phyloP scores from a whole-genome alignment of 2,888 invertebrate species.

The Caenorhabditis panamensis region DNA sequence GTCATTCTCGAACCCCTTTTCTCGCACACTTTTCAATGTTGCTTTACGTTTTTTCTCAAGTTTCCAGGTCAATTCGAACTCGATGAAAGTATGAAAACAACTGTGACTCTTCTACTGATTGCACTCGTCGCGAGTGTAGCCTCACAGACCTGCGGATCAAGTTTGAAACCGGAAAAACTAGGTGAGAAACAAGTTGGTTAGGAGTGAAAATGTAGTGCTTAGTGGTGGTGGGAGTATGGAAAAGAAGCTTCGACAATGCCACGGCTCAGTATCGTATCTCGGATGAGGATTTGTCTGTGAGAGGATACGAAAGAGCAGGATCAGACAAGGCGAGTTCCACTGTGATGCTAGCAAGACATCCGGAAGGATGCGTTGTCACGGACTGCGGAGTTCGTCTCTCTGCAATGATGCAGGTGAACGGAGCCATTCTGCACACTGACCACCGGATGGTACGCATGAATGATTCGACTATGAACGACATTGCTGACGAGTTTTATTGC shows the following conservation, averaged over 20 bases:
- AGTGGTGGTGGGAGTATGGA: constrained; percentile 61
- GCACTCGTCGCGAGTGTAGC: background rate
- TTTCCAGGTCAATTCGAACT: constrained; percentile 13
- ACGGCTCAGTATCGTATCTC: constrained; percentile 64
- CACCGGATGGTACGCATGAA: constrained; percentile 25
- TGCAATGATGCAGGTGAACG: constrained; percentile 54
- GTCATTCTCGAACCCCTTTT: constrained; percentile 34
- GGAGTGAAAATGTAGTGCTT: constrained; percentile 15
- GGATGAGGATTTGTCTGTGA: constrained; percentile 67
- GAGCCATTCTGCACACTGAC: constrained; percentile 61
- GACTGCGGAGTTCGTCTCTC: constrained; percentile 46
- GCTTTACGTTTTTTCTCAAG: constrained; percentile 37
- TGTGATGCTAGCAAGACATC: constrained; percentile 58
- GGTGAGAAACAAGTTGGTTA: constrained; percentile 18
- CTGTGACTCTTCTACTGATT: background rate
- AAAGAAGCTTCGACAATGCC: constrained; percentile 49
- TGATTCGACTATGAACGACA: constrained; percentile 46
- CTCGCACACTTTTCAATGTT: constrained; percentile 10
- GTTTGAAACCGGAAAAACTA: constrained; percentile 53
- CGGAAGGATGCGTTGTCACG: constrained; percentile 51
- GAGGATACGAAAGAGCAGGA: constrained; percentile 59
- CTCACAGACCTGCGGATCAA: constrained; percentile 23
- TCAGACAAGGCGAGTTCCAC: constrained; percentile 46
- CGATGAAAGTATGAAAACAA: constrained; percentile 39
- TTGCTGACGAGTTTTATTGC: constrained; percentile 68